Base-by-base conservation (phyloP, 2,113 vertebrate species). In the Hippoglossus stenolepis region DNA sequence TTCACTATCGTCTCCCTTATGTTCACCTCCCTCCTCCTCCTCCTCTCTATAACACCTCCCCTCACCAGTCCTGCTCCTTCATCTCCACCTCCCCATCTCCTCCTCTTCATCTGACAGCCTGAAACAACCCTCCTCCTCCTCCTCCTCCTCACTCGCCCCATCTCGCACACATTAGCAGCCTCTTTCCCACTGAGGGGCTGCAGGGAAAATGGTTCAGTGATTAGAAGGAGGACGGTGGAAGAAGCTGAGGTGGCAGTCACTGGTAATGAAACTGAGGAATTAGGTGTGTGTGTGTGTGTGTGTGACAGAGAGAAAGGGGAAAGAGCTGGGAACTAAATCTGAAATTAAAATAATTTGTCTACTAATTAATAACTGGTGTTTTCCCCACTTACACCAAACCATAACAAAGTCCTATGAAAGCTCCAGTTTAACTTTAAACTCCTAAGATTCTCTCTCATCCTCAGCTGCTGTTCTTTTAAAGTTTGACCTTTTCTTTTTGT, bases 161-260 rank as follows among this genome's bases (percentile, higher is more conserved):
- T 57, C 20, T 6, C 20, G 49, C 43, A 54, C 60, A 58, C 40
- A 89, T 86, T 85, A 90, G 75, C 38, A 7, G 73, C 51, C 15
- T 58, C 51, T 77, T 67, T 77, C 60, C 75, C 60, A 14, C 79
- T 72, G 77, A 77, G 80, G 21, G 45, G 56, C 82, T 31, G 18
- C 70, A 15, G 79, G 79, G 73, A 60, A 85, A 75, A 54, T 35
- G n/a, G 45, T 70, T 1, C 67, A 61, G 87, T 80, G 53, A 82
- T 82, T 70, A 54, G 38, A 70, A 77, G 73, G n/a, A 23, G 14
- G 68, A 54, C 6, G 1, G 65, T 24, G 47, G 24, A 53, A 62
- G 62, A 82, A 43, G 75, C 65, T 66, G 77, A 79, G 40, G 51
- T 51, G 65, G 66, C 64, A 57, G 2, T 15, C 15, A 49, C 45